Evolutionary conservation across 2,113 vertebrate species (phyloP), one percentile per base, ranked within the genome.

Genomic region (Lycaon pictus): DNA sequence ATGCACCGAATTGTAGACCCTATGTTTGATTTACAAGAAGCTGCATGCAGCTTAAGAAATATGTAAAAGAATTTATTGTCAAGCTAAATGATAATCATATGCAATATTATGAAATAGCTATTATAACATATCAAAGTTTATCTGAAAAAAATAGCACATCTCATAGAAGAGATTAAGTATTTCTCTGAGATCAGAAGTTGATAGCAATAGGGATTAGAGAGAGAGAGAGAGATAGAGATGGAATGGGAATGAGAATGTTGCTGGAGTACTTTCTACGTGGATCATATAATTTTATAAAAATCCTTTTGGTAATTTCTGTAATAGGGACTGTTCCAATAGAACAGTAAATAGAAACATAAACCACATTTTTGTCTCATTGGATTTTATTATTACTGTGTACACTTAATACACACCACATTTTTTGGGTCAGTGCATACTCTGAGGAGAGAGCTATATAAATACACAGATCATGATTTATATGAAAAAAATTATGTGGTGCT

Each of bases 51-150:
- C 69, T 71, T 72, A 62, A 92, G 58, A 60, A 95, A 60, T 86
- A 67, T n/a, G 17, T 90, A 48, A 95, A 94, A 90, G 60, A 90
- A 62, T 60, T 77, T 94, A 62, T 65, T 23, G 13, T 62, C 22
- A 93, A 83, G 11, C 35, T 72, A 79, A 65, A 53, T 95, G 43
- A 55, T 79, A 80, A 37, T 84, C 25, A n/a, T 35, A 81, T 25
- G 3, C 56, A 63, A 69, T 90, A 22, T 86, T 79, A 15, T 23
- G 20, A 27, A 67, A 81, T 9, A 87, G n/a, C 23, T 86, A 53
- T 83, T 80, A 80, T 17, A 95, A 83, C 74, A 4, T 67, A 91
- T 60, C 53, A 58, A 93, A 62, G 10, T 71, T 87, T 69, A 72
- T 65, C 35, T 32, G 62, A 51, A 89, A 81, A n/a, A 51, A 17